Evolutionary conservation across 2,797 vertebrate species (phyloP), one percentile per base, ranked within the genome.

Genomic region (Phataginus tetradactyla): DNA sequence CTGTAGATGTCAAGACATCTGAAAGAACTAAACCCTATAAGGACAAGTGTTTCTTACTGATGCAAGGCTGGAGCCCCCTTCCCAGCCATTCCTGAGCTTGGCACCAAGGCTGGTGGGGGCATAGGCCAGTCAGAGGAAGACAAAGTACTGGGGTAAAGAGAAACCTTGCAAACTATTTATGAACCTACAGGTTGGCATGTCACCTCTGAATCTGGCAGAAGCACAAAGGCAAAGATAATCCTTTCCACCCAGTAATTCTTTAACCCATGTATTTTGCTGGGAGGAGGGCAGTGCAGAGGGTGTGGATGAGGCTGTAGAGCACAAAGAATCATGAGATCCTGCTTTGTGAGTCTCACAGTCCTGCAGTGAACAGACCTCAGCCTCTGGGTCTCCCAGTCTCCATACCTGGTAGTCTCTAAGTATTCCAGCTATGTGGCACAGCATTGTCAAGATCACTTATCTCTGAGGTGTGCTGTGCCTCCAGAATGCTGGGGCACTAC

Each of bases 51-150:
- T 6, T 18, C n/a, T 21, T 18, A 8, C 20, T n/a, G 34, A 53
- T 8, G 12, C 13, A 61, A 84, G 29, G 7, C 27, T 39, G 3
- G 1, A 32, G 23, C 34, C 42, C 4, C 8, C 1, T 61, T 34
- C 72, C 64, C 27, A 7, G n/a, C 17, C 45, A 0, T 21, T n/a
- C 12, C 49, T 12, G 74, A 57, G 2, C 11, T 25, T 23, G 39
- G 37, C 2, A 23, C 34, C 32, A 5, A 32, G 34, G 3, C 5
- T 5, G 14, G 32, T 3, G 29, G 5, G 29, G 39, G n/a, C 1
- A 2, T 45, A 20, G 7, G 23, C 7, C 10, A 3, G 25, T 1
- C 9, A 8, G 10, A 1, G 39, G 37, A 49, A 34, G 34, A 12
- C 11, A 21, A 15, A 1, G 5, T 21, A 5, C 13, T 9, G 20